Conservation (phyloP, 2,888 invertebrate genomes). For the Celastrina argiolus region DNA sequence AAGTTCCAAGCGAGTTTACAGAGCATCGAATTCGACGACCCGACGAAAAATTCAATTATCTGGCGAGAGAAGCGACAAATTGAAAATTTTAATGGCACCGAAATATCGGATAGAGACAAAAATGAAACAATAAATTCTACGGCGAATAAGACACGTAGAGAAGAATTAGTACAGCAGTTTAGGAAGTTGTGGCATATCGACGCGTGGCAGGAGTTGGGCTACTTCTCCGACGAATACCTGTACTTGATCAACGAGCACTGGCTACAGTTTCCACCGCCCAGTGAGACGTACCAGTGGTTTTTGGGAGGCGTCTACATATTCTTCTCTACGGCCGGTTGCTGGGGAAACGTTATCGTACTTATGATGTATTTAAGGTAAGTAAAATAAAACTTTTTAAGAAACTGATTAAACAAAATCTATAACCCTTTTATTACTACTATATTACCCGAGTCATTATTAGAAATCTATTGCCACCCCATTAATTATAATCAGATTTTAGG, state of each 20-base stretch:
- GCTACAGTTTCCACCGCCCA: conserved; percentile 83
- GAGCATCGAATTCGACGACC: conserved; percentile 9
- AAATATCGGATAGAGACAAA: conserved; percentile 21
- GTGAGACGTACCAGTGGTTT: conserved; percentile 73
- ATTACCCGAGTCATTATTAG: too few species aligned
- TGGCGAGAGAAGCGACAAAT: conserved; percentile 27
- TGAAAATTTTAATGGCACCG: conserved; percentile 21
- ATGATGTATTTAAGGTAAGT: conserved; percentile 84
- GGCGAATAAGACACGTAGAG: conserved; percentile 35
- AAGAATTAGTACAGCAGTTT: conserved; percentile 53
- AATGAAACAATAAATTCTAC: conserved; percentile 26
- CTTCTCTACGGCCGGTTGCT: conserved; percentile 81
- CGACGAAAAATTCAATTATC: conserved; percentile 16
- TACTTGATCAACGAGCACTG: conserved; percentile 83
- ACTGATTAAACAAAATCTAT: too few species aligned
- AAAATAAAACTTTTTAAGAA: background rate
- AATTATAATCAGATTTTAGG: too few species aligned
- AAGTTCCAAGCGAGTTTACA: conserved; percentile 30
- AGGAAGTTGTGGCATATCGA: conserved; percentile 62
- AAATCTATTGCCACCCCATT: too few species aligned
- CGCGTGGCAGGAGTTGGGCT: conserved; percentile 73
- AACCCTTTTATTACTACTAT: too few species aligned
- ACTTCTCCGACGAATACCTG: conserved; percentile 78
- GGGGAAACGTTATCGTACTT: conserved; percentile 84
- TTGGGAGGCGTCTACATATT: conserved; percentile 80